Percentiles rank a stretch among this genome's conserved stretches.
Evolutionary conservation across 2,797 vertebrate genomes (phyloP).

Genomic region (Pangasius sanitwongsei): DNA sequence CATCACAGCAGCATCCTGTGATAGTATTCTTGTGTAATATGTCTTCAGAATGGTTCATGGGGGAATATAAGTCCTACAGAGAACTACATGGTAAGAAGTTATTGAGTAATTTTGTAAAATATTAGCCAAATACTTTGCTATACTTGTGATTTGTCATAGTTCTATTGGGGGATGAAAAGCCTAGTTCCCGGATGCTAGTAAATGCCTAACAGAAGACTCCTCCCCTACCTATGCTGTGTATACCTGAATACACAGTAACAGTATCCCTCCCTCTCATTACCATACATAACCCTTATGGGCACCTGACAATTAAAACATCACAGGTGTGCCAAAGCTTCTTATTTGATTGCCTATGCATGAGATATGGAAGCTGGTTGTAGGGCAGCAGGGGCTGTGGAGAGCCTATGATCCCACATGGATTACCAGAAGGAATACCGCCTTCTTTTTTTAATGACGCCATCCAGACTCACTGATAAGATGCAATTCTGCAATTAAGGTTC

Average conservation of each 20-base stretch:
- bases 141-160: conserved; percentile 59
- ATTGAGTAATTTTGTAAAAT: conserved; percentile 29
- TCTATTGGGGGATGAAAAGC: conserved; percentile 39
- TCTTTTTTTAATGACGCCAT: conserved; percentile 72
- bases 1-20: conserved; percentile 8
- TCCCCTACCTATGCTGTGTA: conserved; percentile 12
- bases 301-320: neutral
- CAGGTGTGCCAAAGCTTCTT: conserved; percentile 34
- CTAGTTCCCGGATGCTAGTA: conserved; percentile 31
- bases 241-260: neutral
- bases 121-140: neutral
- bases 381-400: conserved; percentile 67
- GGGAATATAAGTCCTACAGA: conserved; percentile 11
- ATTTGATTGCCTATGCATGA: conserved; percentile 62
- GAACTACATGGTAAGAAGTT: conserved; percentile 30
- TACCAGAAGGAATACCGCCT: conserved; percentile 56
- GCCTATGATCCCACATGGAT: conserved; percentile 63
- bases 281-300: neutral
- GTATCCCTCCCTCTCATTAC: neutral
- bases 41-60: conserved; percentile 19
- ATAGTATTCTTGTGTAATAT: conserved; percentile 11
- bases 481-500: conserved; percentile 74
- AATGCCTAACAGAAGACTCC: conserved; percentile 34
- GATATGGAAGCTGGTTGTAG: conserved; percentile 59
- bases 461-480: conserved; percentile 68